A percentile compares a stretch with the other conserved stretches of the same genome.
Conservation (phyloP, 2,113 vertebrate species). For the human (Homo sapiens) region GRCh38 chr7:80051501-80052000, state of each 20-base stretch:
- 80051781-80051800: neutral
- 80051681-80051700: neutral
- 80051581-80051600: neutral
- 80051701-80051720: neutral
- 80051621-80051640: neutral
- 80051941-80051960: neutral
- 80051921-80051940: neutral
- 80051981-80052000: neutral
- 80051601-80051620: neutral
- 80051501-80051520: too few species aligned
- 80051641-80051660: too few species aligned
- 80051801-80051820: neutral
- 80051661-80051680: too few species aligned
- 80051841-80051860: neutral
- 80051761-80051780: neutral
- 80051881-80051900: too few species aligned
- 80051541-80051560: neutral
- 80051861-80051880: neutral
- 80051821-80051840: neutral
- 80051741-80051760: neutral
- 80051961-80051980: neutral
- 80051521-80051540: neutral
- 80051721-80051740: neutral
- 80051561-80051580: neutral
- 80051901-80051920: neutral